Conservation (phyloP, 2,113 vertebrate species). For the Alectura lathami region DNA sequence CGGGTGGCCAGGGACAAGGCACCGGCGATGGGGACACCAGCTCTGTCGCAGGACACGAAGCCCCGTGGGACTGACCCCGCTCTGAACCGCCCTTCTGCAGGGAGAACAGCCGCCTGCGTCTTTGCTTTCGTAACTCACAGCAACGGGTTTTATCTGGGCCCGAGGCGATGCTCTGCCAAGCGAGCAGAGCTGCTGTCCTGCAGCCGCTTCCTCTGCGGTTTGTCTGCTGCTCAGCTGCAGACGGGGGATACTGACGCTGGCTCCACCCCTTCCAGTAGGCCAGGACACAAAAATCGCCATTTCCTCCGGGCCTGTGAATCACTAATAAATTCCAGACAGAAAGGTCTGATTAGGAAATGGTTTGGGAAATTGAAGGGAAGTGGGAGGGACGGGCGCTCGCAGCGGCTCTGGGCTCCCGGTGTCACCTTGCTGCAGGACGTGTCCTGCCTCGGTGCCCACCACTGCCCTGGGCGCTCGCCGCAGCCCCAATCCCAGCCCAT, state of each 20-base stretch:
- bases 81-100: rapidly evolving
- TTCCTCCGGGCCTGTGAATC: slow-evolving; percentile 70
- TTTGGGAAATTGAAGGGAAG: slow-evolving; percentile 65
- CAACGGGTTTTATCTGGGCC: neutral
- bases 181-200: neutral
- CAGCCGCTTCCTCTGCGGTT: neutral
- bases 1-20: neutral
- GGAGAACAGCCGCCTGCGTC: neutral
- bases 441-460: neutral
- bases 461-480: rapidly evolving
- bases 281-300: slow-evolving; percentile 41
- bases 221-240: neutral
- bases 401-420: neutral
- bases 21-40: rapidly evolving
- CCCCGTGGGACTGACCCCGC: neutral
- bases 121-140: neutral
- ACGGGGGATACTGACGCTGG: neutral
- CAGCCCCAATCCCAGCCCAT: neutral
- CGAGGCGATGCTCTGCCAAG: neutral
- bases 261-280: slow-evolving; percentile 30
- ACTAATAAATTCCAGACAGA: slow-evolving; percentile 74
- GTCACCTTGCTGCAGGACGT: rapidly evolving
- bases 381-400: neutral
- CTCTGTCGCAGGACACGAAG: neutral
- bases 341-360: slow-evolving; percentile 68